Percentiles rank a stretch among this genome's conserved stretches.
Conservation (phyloP, 2,888 invertebrate genomes). For the Margaritifera margaritifera region DNA sequence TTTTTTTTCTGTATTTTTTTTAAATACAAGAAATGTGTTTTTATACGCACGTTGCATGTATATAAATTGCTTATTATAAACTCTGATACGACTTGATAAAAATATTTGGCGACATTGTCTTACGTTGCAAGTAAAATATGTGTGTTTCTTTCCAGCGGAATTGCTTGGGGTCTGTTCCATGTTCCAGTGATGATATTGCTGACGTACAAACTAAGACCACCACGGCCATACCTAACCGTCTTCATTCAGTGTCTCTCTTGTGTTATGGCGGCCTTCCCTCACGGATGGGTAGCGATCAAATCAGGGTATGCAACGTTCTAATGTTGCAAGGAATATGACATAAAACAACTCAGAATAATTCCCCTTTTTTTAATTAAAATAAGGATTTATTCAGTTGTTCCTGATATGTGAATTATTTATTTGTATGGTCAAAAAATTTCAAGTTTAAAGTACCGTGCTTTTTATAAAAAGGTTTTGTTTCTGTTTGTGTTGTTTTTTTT, state of each 20-base stretch:
- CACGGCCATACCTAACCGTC: slow-evolving; percentile 35
- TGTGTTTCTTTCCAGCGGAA: slow-evolving; percentile 40
- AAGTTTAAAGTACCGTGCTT: no score
- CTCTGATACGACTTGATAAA: neutral
- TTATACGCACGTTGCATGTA: neutral
- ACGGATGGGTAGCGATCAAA: slow-evolving; percentile 51
- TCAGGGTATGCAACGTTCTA: slow-evolving; percentile 36
- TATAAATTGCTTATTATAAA: neutral
- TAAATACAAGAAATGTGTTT: neutral
- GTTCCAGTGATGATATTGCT: slow-evolving; percentile 55
- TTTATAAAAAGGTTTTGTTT: no score
- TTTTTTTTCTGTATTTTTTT: no score
- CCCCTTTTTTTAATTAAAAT: no score
- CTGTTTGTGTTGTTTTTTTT: no score
- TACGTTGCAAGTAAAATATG: neutral
- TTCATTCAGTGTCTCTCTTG: slow-evolving; percentile 44
- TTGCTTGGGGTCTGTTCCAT: slow-evolving; percentile 56
- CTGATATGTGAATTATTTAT: no score
- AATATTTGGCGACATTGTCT: neutral
- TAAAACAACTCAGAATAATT: no score
- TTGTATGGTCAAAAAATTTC: no score
- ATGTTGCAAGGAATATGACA: no score
- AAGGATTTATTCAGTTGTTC: no score
- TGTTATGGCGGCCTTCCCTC: slow-evolving; percentile 39
- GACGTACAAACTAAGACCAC: slow-evolving; percentile 22